Evolutionary conservation across 2,113 vertebrate genomes (phyloP).

Genomic region (Burhinus oedicnemus): DNA sequence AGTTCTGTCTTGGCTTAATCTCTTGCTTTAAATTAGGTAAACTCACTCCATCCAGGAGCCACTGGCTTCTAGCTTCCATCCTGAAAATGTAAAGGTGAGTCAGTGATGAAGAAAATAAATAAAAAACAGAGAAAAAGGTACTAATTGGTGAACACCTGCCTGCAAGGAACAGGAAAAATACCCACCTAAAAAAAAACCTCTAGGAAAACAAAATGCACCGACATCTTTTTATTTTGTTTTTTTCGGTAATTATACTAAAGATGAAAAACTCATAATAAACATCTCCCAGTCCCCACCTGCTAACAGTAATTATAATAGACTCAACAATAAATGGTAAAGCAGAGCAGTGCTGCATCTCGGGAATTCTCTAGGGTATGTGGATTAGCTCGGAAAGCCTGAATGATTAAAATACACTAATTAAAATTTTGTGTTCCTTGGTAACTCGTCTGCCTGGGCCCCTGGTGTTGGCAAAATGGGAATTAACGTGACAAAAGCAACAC

Average conservation of each 20-base stretch:
- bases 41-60: neutral
- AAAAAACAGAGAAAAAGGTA: slow-evolving; percentile 37
- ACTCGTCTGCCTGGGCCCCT: slow-evolving; percentile 99
- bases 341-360: slow-evolving; percentile 99
- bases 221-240: slow-evolving; percentile 98
- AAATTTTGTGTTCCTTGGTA: slow-evolving; percentile 99
- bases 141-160: slow-evolving; percentile 71
- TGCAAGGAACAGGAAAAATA: slow-evolving; percentile 62
- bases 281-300: slow-evolving; percentile 99
- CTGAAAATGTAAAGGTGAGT: slow-evolving; percentile 32
- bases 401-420: slow-evolving; percentile 99
- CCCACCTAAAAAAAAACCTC: slow-evolving; percentile 82
- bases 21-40: neutral
- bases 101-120: slow-evolving; percentile 50
- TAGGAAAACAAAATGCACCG: slow-evolving; percentile 95
- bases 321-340: slow-evolving; percentile 99
- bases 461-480: slow-evolving; percentile 99
- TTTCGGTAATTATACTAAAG: slow-evolving; percentile 99
- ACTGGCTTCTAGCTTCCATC: neutral
- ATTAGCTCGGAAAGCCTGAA: slow-evolving; percentile 99
- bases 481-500: slow-evolving; percentile 99
- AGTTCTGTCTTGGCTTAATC: neutral
- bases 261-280: slow-evolving; percentile 99
- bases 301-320: slow-evolving; percentile 99
- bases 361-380: slow-evolving; percentile 99